Percentiles rank a stretch among this genome's conserved stretches.
phyloP scores from a whole-genome alignment of 64 coral and sea anemone genomes.

The Astreopora myriophthalma region DNA sequence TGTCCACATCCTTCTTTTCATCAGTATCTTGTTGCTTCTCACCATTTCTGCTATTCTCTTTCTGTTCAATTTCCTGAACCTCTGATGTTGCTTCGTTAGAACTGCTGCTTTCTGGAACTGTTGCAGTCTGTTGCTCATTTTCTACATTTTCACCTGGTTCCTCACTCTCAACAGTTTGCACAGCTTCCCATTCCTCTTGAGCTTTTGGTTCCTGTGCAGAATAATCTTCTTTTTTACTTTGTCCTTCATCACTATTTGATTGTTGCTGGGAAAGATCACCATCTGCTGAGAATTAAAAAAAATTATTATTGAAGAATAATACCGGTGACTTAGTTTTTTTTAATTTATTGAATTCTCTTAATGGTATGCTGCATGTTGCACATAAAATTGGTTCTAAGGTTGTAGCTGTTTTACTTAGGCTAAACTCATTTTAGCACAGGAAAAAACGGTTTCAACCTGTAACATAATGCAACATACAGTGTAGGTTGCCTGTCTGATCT shows the following conservation, averaged over 20 bases:
- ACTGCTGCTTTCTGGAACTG: conserved; percentile 2
- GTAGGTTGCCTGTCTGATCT: too few relatives aligned
- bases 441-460: too few relatives aligned
- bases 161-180: not conserved
- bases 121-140: not conserved
- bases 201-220: not conserved
- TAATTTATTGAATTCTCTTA: too few relatives aligned
- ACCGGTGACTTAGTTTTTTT: too few relatives aligned
- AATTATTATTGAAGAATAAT: too few relatives aligned
- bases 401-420: too few relatives aligned
- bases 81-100: not conserved
- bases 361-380: too few relatives aligned
- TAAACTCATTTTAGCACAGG: too few relatives aligned
- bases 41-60: not conserved
- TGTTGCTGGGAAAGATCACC: not conserved
- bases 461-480: too few relatives aligned
- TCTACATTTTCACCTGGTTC: not conserved
- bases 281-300: not conserved
- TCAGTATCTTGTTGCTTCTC: conserved; percentile 26
- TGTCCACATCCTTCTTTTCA: conserved; percentile 6
- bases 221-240: not conserved
- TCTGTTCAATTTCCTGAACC: not conserved
- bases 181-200: not conserved
- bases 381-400: too few relatives aligned
- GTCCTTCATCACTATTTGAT: not conserved